Conservation (phyloP, 2,797 vertebrate genomes). For the Fistularia tabacaria region DNA sequence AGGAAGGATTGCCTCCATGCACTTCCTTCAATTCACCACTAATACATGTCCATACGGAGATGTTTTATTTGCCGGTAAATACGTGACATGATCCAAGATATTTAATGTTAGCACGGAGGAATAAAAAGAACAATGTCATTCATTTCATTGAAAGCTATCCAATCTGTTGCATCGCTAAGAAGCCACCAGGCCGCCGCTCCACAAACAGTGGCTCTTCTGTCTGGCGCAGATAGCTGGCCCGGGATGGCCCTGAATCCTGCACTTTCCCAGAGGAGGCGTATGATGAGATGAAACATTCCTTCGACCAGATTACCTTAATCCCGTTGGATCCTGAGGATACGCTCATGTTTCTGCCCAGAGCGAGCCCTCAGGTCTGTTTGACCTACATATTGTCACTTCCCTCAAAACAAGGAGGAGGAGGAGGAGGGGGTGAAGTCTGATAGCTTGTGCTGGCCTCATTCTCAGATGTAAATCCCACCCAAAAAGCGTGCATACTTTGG, state of each 20-base stretch:
- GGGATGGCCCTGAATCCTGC: not conserved
- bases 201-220: not conserved
- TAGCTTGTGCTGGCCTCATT: constrained; percentile 2
- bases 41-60: too few relatives aligned
- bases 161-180: too few relatives aligned
- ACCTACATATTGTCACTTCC: constrained; percentile 26
- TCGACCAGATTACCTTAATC: constrained; percentile 47
- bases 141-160: too few relatives aligned
- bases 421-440: not conserved
- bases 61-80: too few relatives aligned
- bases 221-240: not conserved
- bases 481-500: constrained; percentile 1
- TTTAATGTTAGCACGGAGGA: too few relatives aligned
- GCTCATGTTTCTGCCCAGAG: constrained; percentile 28
- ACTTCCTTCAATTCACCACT: too few relatives aligned
- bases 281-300: constrained; percentile 42
- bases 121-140: too few relatives aligned
- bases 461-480: constrained; percentile 10
- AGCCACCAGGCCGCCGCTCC: too few relatives aligned
- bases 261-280: constrained; percentile 19
- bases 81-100: too few relatives aligned
- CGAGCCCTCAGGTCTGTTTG: constrained; percentile 8
- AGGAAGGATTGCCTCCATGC: too few relatives aligned
- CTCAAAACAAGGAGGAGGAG: not conserved
- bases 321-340: constrained; percentile 11